Evolutionary conservation across 23 tunicate species (phyloP), one percentile per base, ranked within the genome.

Genomic region (Ciona savignyi): DNA sequence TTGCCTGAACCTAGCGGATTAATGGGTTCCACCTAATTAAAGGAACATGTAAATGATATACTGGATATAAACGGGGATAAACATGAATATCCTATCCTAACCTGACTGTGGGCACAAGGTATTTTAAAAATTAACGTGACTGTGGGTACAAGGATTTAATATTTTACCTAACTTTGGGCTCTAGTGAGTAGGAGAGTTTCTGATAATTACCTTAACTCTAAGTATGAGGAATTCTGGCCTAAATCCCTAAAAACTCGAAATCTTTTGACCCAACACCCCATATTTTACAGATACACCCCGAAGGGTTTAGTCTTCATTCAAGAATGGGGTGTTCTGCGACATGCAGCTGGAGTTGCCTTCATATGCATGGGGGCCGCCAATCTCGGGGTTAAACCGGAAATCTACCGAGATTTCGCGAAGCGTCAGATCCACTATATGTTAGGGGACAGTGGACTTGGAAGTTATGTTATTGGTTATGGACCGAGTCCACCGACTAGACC

Each of bases 401-500:
- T 70, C 2, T 83, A 84, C 62, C 78, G 83, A 35, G 62, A 84
- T 31, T 89, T 95, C 80, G 89, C 96, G 1, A 80, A 74, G 33
- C 73, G 90, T 19, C 96, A 89, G 56, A 77, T 95, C 26, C 83
- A 81, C 67, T 92, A 95, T 78, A 85, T 95, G 74, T 74, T 95
- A 20, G 99, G 99, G 0, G 93, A 88, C 48, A 72, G 91, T 28
- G 99, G 99, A 1, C 66, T 68, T 33, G 87, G 92, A 27, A 81
- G 89, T 51, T 95, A 72, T 65, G 86, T 95, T 65, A 95, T 95
- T 20, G 99, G 99, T 1, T 95, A 95, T 71, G 99, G 99, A 28
- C 85, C 90, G 0, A 84, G 60, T 33, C 96, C 99, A 25, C 99
- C 99, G 22, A 89, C 80, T 24, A 71, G 84, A 48, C 99, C 99